phyloP scores from a whole-genome alignment of 2,797 vertebrate species.

The Allobates femoralis region DNA sequence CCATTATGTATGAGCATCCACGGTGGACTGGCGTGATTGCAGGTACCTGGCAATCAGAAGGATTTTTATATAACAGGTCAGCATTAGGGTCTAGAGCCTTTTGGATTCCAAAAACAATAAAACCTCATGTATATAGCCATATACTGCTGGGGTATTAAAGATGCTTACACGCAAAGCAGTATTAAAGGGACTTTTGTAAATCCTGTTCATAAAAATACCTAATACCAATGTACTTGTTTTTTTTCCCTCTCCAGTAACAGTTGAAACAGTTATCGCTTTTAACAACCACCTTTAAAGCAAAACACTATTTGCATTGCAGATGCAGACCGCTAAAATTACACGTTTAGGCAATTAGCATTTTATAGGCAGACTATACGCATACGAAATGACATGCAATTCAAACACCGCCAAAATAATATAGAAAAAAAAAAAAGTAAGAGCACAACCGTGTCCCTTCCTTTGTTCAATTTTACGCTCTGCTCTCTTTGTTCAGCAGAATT shows the following conservation, averaged over 20 bases:
- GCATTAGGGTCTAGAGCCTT: not conserved
- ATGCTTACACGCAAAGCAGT: not conserved
- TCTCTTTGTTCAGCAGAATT: conserved; percentile 15
- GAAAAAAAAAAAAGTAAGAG: conserved; percentile 3
- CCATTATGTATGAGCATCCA: conserved; percentile 24
- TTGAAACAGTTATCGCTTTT: conserved; percentile 31
- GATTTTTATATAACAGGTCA: not conserved
- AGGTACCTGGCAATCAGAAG: not conserved
- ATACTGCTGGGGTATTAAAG: not conserved
- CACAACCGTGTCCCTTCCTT: conserved; percentile 64
- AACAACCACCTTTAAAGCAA: conserved; percentile 38
- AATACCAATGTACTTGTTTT: not conserved
- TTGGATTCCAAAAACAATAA: conserved; percentile 5
- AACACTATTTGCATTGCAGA: conserved; percentile 56
- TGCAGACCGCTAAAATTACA: conserved; percentile 47
- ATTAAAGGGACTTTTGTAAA: not conserved
- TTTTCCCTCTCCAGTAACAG: not conserved
- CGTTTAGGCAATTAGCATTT: conserved; percentile 50
- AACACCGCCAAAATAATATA: conserved; percentile 31
- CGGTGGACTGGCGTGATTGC: conserved; percentile 7
- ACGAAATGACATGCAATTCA: conserved; percentile 47
- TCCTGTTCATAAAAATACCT: not conserved
- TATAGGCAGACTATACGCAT: conserved; percentile 47
- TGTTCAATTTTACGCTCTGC: conserved; percentile 66
- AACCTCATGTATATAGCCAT: not conserved